phyloP scores from a whole-genome alignment of 1,140 invertebrate species.

The Triops cancriformis region DNA sequence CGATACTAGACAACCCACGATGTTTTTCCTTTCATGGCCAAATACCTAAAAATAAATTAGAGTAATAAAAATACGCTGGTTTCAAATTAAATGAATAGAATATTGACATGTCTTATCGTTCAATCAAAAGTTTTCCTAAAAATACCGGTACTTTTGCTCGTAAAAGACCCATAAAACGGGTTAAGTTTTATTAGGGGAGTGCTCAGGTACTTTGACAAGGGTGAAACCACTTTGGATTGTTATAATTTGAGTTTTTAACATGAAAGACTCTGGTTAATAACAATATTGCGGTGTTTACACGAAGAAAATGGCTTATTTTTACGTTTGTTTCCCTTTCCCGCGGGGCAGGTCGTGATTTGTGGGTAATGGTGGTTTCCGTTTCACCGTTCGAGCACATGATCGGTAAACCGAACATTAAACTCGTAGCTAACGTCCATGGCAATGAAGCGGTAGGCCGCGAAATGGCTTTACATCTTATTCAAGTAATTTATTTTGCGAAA shows the following conservation, averaged over 20 bases:
- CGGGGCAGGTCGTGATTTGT: conserved; percentile 45
- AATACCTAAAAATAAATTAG: too few relatives aligned
- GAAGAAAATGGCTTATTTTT: neutral
- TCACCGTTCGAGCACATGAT: conserved; percentile 41
- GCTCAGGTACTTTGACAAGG: too few relatives aligned
- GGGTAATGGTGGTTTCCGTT: conserved; percentile 51
- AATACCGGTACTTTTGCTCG: too few relatives aligned
- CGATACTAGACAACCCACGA: too few relatives aligned
- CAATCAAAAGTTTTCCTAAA: too few relatives aligned
- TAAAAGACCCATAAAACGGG: too few relatives aligned
- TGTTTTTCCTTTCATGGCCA: too few relatives aligned
- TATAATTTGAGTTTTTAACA: neutral
- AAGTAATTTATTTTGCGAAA: conserved; percentile 35
- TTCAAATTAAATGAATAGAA: too few relatives aligned
- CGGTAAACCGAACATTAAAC: conserved; percentile 47
- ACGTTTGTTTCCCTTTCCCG: neutral
- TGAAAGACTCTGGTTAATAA: neutral
- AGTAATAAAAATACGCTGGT: too few relatives aligned
- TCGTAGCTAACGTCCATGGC: conserved; percentile 50
- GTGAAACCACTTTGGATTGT: too few relatives aligned
- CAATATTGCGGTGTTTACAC: neutral
- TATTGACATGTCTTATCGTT: too few relatives aligned
- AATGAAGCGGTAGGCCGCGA: conserved; percentile 50
- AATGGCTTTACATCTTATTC: conserved; percentile 47
- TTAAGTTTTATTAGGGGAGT: too few relatives aligned